A percentile compares a stretch with the other conserved stretches of the same genome.
Conservation (phyloP, 2,113 vertebrate genomes). For the Lota lota region DNA sequence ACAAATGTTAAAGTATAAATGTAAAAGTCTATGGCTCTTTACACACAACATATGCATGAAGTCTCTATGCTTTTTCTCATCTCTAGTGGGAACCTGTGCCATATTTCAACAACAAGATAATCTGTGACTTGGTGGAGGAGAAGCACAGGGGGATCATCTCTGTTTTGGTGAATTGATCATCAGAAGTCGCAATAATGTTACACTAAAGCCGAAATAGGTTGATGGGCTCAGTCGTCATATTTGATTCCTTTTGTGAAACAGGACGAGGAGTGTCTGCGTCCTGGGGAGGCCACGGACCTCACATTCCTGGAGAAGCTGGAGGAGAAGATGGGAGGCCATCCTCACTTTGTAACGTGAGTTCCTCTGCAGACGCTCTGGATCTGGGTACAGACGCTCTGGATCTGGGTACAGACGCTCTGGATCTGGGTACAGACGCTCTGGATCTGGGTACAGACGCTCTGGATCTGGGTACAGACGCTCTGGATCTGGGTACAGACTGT, state of each 20-base stretch:
- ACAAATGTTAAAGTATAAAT: neutral
- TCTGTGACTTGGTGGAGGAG: conserved; percentile 93
- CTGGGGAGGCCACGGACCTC: conserved; percentile 90
- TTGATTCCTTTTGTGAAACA: conserved; percentile 34
- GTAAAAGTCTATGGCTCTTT: no score
- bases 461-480: no score
- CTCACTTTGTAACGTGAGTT: conserved; percentile 90
- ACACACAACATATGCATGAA: neutral
- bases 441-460: no score
- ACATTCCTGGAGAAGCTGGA: conserved; percentile 95
- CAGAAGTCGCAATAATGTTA: neutral
- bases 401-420: neutral
- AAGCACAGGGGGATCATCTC: conserved; percentile 94
- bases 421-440: neutral
- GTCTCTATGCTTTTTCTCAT: neutral
- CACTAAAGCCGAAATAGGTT: neutral
- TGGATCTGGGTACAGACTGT: neutral
- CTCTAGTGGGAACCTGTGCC: conserved; percentile 93
- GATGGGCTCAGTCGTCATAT: neutral
- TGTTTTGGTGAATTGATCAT: conserved; percentile 79
- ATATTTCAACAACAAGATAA: conserved; percentile 97
- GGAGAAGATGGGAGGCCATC: conserved; percentile 87
- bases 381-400: neutral
- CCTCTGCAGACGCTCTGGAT: neutral
- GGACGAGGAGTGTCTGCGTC: conserved; percentile 94